Percentiles rank a stretch among this genome's conserved stretches.
These are phyloP conservation scores for Helicoverpa assulta DNA, from an alignment of 2,888 invertebrate species.

Conservation along the genomic window DNA sequence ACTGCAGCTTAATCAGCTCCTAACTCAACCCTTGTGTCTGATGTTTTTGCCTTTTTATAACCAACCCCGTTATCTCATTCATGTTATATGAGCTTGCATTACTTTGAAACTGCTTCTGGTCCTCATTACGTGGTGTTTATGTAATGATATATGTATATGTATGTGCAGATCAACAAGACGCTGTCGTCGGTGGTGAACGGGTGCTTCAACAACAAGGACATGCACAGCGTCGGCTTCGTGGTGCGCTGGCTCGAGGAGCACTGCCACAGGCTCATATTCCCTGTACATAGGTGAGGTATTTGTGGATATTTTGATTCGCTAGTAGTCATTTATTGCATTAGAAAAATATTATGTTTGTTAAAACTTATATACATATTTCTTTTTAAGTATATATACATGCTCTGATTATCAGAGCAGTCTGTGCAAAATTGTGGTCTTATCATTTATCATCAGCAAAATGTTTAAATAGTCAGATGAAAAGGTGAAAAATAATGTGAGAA, in stretches of 20 bases:
- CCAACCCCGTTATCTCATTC: neutral
- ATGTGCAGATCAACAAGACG: constrained; percentile 91
- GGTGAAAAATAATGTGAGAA: too few relatives aligned
- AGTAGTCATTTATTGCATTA: neutral
- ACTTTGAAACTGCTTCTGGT: neutral
- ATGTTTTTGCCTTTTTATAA: too few relatives aligned
- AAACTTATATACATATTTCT: too few relatives aligned
- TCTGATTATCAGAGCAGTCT: too few relatives aligned
- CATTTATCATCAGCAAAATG: too few relatives aligned
- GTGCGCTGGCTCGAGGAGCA: constrained; percentile 95
- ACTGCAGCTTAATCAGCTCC: too few relatives aligned
- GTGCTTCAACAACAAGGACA: constrained; percentile 95
- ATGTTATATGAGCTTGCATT: too few relatives aligned
- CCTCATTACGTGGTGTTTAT: neutral
- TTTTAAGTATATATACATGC: too few relatives aligned
- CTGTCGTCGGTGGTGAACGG: constrained; percentile 93
- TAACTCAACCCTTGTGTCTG: too few relatives aligned
- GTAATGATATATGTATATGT: neutral
- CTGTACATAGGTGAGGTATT: constrained; percentile 92
- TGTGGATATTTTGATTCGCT: neutral
- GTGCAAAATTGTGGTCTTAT: too few relatives aligned
- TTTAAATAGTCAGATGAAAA: too few relatives aligned
- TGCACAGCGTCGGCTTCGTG: constrained; percentile 93
- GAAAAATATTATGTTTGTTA: too few relatives aligned
- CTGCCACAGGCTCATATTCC: constrained; percentile 93